phyloP scores from a whole-genome alignment of 2,113 vertebrate species.

The Chaetodon auriga region DNA sequence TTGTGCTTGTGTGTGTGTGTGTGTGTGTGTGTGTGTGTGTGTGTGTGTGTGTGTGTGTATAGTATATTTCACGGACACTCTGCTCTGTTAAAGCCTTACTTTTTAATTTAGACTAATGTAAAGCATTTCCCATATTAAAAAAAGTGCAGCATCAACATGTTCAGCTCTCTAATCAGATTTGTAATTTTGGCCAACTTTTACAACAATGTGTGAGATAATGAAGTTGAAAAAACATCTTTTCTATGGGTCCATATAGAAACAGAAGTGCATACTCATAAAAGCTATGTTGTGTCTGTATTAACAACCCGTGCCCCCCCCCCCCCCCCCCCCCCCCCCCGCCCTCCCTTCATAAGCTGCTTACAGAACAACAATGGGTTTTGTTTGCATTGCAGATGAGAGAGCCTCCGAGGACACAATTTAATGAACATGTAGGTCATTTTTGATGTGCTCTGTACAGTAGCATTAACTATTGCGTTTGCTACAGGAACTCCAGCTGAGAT shows the following conservation, averaged over 20 bases:
- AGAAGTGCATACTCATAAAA: conserved; percentile 7
- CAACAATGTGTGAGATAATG: not conserved
- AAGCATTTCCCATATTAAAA: not conserved
- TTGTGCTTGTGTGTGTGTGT: too few species aligned
- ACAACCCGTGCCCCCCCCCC: not conserved
- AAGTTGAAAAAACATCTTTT: conserved; percentile 3
- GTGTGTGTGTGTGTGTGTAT: too few species aligned
- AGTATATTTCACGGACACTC: too few species aligned
- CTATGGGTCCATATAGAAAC: conserved; percentile 5
- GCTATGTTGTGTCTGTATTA: not conserved
- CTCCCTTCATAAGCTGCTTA: conserved; percentile 69
- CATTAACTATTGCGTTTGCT: conserved; percentile 26
- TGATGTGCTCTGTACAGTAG: conserved; percentile 29
- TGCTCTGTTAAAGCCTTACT: not conserved
- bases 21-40: too few species aligned
- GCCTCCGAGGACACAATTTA: conserved; percentile 66
- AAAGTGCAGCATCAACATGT: conserved; percentile 4
- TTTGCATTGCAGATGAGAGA: conserved; percentile 74
- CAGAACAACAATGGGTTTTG: conserved; percentile 72
- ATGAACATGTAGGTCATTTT: conserved; percentile 74
- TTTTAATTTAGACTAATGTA: not conserved
- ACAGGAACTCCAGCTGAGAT: conserved; percentile 9
- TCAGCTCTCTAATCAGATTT: conserved; percentile 7
- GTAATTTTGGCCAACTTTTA: not conserved
- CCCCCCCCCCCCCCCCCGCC: not conserved